Base-by-base conservation (phyloP, 2,797 vertebrate genomes). In the Carapus acus region DNA sequence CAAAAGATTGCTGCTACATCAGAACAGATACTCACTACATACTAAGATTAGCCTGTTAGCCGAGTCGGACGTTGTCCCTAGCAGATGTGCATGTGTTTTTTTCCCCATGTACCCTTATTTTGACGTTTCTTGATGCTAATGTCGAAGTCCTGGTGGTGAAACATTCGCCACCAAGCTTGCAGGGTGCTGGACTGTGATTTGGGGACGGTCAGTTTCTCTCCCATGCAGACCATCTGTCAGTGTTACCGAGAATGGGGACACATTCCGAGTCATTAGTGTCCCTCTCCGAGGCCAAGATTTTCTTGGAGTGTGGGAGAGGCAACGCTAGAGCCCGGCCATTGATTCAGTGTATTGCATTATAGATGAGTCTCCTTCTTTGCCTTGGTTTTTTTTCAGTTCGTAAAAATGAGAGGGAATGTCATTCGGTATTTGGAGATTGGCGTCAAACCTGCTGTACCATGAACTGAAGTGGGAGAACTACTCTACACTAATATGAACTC, bases 141-240 rank as follows among this genome's bases (percentile, higher is more conserved):
- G 44, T 54, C 31, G 15, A n/a, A 41, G 20, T 33, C n/a, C 49
- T 51, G 31, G 49, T 24, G 54, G 38, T 49, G 43, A 31, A 33
- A 20, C 43, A 23, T 27, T 51, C 47, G 40, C 48, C 49, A 18
- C 43, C 55, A 50, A 33, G 49, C 40, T 51, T 11, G 1, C 41
- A 41, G 49, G 40, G 50, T 49, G 43, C 24, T 55, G 38, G 31
- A 41, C 46, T 55, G 34, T 58, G 62, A 54, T 58, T 46, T 42
- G 24, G 40, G 54, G 50, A 61, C 69, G 58, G 62, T 58, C 52
- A 39, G 57, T 48, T 45, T 52, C 49, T 67, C 37, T 45, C 8
- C 63, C 62, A 19, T 5, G 39, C 40, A 2, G 21, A 49, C 74
- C 69, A 74, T 76, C 74, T 76, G 74, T 68, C 56, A 46, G 33